phyloP scores from a whole-genome alignment of 2,113 vertebrate genomes.

The Sinocyclocheilus anshuiensis region DNA sequence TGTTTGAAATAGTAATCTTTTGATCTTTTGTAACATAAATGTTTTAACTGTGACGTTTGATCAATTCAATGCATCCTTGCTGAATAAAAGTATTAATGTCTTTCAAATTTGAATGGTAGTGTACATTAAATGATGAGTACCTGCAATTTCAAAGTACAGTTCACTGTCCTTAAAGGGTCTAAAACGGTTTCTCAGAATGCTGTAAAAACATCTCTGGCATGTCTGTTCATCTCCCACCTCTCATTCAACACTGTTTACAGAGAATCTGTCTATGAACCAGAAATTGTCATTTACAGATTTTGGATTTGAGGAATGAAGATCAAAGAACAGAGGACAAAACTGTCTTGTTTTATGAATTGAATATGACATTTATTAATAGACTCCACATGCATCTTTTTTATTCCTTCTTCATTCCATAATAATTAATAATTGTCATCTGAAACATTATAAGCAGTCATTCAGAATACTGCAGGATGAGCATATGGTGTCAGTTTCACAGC shows the following conservation, averaged over 20 bases:
- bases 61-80: neutral
- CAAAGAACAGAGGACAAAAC: neutral
- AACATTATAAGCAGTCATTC: neutral
- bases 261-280: conserved; percentile 38
- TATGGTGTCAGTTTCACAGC: neutral
- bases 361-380: neutral
- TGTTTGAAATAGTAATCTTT: neutral
- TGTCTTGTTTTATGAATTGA: neutral
- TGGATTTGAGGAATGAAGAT: neutral
- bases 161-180: neutral
- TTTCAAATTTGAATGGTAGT: neutral
- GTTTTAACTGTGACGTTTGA: neutral
- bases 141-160: neutral
- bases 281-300: neutral
- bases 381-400: neutral
- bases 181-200: conserved; percentile 52
- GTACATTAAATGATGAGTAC: too few relatives aligned
- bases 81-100: neutral
- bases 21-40: neutral
- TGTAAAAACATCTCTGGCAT: conserved; percentile 54
- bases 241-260: conserved; percentile 57
- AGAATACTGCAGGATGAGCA: neutral
- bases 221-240: conserved; percentile 62
- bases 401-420: neutral
- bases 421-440: neutral